Evolutionary conservation across 2,888 invertebrate genomes (phyloP).

Genomic region (Trissoscelio sp.): DNA sequence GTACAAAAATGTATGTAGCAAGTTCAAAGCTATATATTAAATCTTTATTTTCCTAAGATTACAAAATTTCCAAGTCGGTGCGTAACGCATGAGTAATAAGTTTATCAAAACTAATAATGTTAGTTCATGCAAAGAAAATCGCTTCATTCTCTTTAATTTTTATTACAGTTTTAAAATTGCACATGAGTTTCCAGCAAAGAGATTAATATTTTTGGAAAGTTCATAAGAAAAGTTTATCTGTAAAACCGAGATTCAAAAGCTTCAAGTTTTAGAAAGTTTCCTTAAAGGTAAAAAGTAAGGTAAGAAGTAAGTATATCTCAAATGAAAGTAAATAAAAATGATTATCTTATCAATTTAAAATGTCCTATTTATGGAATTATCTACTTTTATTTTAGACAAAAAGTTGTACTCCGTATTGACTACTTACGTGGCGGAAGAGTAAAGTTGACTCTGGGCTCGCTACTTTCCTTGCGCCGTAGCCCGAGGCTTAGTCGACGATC

Average conservation of each 20-base stretch:
- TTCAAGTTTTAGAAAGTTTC: no score
- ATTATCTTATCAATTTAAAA: neutral
- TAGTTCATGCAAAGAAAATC: neutral
- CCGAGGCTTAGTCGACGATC: slow-evolving; percentile 80
- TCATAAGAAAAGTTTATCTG: neutral
- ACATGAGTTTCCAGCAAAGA: neutral
- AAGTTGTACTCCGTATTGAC: no score
- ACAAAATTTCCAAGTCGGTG: no score
- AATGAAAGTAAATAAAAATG: neutral
- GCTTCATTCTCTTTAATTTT: neutral
- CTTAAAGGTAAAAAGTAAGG: no score
- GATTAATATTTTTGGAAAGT: neutral
- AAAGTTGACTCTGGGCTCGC: slow-evolving; percentile 88
- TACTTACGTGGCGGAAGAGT: slow-evolving; percentile 79
- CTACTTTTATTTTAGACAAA: neutral
- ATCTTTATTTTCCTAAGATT: no score
- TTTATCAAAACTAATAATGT: no score
- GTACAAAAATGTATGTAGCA: no score
- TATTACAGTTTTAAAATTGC: neutral
- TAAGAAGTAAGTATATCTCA: neutral
- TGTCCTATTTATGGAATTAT: neutral
- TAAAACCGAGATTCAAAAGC: neutral
- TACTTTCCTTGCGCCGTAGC: slow-evolving; percentile 80
- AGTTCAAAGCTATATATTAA: no score
- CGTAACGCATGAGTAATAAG: no score